phyloP scores from a whole-genome alignment of 2,113 vertebrate genomes.

The Pelobates fuscus region DNA sequence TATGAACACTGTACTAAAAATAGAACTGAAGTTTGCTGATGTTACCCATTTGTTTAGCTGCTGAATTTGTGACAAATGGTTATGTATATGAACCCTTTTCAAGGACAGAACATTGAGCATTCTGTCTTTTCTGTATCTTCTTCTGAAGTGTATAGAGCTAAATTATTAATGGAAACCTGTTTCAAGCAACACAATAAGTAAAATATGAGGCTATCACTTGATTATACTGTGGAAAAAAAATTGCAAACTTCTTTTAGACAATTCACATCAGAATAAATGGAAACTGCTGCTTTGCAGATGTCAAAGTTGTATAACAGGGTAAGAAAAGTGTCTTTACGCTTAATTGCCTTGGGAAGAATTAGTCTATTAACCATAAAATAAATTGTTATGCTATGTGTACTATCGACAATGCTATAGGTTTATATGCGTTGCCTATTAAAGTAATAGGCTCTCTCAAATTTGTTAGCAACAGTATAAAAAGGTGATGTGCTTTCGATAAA shows the following conservation, averaged over 20 bases:
- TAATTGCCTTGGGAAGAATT: constrained; percentile 9
- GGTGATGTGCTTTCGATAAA: not conserved
- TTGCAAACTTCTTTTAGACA: not conserved
- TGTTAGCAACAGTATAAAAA: not conserved
- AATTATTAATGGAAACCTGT: constrained; percentile 50
- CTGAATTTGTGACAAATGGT: constrained; percentile 38
- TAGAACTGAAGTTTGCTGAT: no score
- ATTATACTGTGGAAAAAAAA: constrained; percentile 3
- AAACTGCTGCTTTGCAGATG: not conserved
- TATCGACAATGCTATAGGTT: not conserved
- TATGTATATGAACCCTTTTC: constrained; percentile 42
- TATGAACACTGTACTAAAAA: no score
- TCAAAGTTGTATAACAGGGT: constrained; percentile 1
- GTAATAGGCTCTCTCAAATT: not conserved
- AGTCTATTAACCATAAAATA: not conserved
- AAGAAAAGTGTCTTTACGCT: not conserved
- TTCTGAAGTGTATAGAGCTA: constrained; percentile 7
- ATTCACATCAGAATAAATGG: constrained; percentile 24
- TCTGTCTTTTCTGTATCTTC: constrained; percentile 41
- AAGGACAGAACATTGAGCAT: constrained; percentile 44
- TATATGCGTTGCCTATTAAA: not conserved
- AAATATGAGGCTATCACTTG: constrained; percentile 24
- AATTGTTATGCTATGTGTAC: not conserved
- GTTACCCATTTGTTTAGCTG: constrained; percentile 25
- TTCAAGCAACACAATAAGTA: constrained; percentile 36